Conservation (phyloP, 2,113 vertebrate species). For the Bos taurus region DNA sequence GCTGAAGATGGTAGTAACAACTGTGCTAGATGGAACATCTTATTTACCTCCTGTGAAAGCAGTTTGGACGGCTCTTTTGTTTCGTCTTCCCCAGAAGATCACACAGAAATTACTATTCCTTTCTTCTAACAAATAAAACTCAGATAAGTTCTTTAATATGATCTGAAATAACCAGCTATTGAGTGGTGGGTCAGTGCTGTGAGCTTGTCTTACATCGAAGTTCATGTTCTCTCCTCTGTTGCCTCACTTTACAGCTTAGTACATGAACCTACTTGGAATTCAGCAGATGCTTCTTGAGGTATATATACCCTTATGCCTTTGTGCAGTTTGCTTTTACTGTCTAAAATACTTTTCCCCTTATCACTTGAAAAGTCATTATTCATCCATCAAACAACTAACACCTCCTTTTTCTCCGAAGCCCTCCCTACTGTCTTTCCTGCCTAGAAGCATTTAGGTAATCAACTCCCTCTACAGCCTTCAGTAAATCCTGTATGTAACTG, state of each 20-base stretch:
- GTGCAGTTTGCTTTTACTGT: background rate
- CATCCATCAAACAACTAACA: background rate
- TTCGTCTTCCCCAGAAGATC: background rate
- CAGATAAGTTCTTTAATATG: conserved; percentile 28
- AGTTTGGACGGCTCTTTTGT: background rate
- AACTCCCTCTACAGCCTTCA: background rate
- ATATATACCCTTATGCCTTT: background rate
- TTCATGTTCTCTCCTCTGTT: background rate
- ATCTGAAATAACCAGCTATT: conserved; percentile 25
- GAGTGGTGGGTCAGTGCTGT: background rate
- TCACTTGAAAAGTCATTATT: conserved; percentile 31
- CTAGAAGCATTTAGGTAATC: background rate
- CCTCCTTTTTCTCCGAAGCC: background rate
- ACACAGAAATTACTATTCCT: background rate
- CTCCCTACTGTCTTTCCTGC: background rate
- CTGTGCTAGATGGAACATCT: background rate
- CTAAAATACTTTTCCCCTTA: background rate
- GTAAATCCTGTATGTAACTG: conserved; percentile 34
- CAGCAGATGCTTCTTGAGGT: background rate
- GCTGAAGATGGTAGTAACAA: background rate
- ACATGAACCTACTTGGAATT: background rate
- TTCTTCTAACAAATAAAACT: background rate
- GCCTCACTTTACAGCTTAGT: background rate
- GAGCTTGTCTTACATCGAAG: conserved; percentile 44
- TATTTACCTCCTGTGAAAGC: background rate